These are phyloP conservation scores for Drosophila simulans DNA, from an alignment of 1,140 invertebrate species.

Conservation along the genomic window DNA sequence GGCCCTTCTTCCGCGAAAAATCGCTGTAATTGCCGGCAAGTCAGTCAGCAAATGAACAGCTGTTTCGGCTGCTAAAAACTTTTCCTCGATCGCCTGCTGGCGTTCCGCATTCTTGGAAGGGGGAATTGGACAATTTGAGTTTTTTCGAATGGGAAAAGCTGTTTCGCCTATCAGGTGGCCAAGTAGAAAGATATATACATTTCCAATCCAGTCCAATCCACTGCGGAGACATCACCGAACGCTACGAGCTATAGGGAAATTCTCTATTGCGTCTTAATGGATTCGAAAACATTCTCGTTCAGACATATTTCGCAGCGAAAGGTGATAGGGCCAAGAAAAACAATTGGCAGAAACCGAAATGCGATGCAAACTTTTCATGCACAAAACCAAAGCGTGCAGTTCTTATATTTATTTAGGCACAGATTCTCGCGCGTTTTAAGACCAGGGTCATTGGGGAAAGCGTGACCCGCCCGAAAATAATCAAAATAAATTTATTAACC, in stretches of 20 bases:
- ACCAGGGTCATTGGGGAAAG: slow-evolving; percentile 21
- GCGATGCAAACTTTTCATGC: neutral
- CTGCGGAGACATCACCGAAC: slow-evolving; percentile 55
- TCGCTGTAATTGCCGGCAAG: slow-evolving; percentile 16
- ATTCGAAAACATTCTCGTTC: slow-evolving; percentile 38
- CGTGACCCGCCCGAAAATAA: slow-evolving; percentile 30
- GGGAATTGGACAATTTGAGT: slow-evolving; percentile 25
- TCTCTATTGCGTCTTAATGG: slow-evolving; percentile 1
- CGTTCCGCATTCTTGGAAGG: slow-evolving; percentile 25
- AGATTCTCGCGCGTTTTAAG: slow-evolving; percentile 6
- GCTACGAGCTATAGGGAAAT: slow-evolving; percentile 48
- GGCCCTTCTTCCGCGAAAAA: neutral
- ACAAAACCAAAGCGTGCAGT: neutral
- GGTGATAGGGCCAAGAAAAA: slow-evolving; percentile 19
- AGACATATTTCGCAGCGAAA: slow-evolving; percentile 39
- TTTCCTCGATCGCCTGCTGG: slow-evolving; percentile 23
- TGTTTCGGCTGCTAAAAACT: slow-evolving; percentile 36
- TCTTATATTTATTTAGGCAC: neutral
- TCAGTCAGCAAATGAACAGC: slow-evolving; percentile 41
- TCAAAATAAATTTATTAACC: slow-evolving; percentile 30
- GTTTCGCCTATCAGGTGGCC: slow-evolving; percentile 22
- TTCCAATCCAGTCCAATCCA: slow-evolving; percentile 27
- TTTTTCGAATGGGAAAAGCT: slow-evolving; percentile 19
- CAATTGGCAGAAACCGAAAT: slow-evolving; percentile 1
- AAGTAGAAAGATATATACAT: neutral